These are phyloP conservation scores for Tyrophagus putrescentiae DNA, from an alignment of 1,140 invertebrate genomes.

Conservation along the genomic window DNA sequence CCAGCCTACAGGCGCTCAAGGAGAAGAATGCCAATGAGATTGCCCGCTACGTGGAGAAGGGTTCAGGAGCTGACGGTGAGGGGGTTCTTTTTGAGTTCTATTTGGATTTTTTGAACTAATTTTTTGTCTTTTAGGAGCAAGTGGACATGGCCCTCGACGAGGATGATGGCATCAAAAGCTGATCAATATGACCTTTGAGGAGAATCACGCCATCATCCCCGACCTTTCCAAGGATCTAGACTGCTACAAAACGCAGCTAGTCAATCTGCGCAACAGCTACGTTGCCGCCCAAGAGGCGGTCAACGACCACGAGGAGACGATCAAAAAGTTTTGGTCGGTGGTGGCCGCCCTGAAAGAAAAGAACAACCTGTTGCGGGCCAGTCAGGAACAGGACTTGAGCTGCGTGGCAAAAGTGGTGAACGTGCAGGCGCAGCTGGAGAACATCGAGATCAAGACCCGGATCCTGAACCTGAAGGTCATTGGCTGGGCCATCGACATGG, in stretches of 20 bases:
- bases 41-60: constrained; percentile 66
- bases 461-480: constrained; percentile 78
- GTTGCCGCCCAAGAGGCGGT: constrained; percentile 75
- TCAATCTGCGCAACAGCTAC: constrained; percentile 48
- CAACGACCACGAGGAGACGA: constrained; percentile 81
- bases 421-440: constrained; percentile 42
- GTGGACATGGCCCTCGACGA: constrained; percentile 71
- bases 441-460: constrained; percentile 61
- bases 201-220: constrained; percentile 68
- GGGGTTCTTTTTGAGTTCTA: constrained; percentile 11
- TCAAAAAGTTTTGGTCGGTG: constrained; percentile 83
- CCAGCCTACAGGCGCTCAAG: constrained; percentile 49
- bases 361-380: constrained; percentile 26
- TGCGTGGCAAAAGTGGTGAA: constrained; percentile 26
- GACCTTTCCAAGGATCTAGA: constrained; percentile 88
- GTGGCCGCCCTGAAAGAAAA: constrained; percentile 53
- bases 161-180: constrained; percentile 43
- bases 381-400: too few relatives aligned
- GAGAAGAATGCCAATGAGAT: constrained; percentile 67
- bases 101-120: constrained; percentile 18
- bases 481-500: constrained; percentile 71
- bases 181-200: constrained; percentile 78
- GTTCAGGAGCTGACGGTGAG: constrained; percentile 67
- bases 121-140: constrained; percentile 34
- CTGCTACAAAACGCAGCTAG: constrained; percentile 57